Evolutionary conservation across 2,797 vertebrate genomes (phyloP), one percentile per base, ranked within the genome.

Genomic region (Typhlichthys subterraneus): DNA sequence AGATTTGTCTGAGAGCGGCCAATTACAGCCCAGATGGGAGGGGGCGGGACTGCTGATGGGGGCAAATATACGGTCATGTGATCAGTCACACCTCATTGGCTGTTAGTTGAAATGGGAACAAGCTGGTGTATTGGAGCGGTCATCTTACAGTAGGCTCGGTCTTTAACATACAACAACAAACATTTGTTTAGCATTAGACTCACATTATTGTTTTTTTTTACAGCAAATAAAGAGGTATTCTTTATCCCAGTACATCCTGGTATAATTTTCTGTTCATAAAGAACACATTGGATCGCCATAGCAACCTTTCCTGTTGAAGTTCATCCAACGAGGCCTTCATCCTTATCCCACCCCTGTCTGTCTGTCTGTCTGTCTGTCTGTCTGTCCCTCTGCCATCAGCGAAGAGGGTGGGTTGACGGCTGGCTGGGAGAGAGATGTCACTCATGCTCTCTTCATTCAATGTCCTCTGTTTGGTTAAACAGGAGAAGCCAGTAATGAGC

Each of bases 311-410:
- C 87, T 90, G 90, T 93, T 65, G 71, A n/a, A 91, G 93, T 92
- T 94, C 93, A 93, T 96, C 95, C 93, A 78, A 87, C 83, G 91
- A 92, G 91, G 93, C 89, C 96, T 97, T 94, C 94, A 95, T 96
- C 94, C 88, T 94, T 94, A 93, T 95, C 77, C 78, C 79, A 87
- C 86, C 87, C 94, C 94, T 92, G 87, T 91, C 91, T 38, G 91
- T 86, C 94, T 95, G 11, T 14, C 17, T 15, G 14, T n/a, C 50
- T 17, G 14, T 15, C 8, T 5, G 19, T 23, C 19, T 23, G 19
- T 23, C 49, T 13, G 0, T 15, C 33, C 5, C 5, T 38, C 5
- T 58, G 14, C 77, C 76, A 84, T 88, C 84, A 81, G 70, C 81
- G 71, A 75, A 73, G 76, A 74, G 80, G 82, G 81, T 76, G 77